phyloP scores from a whole-genome alignment of 2,888 invertebrate species.

The Taphrorychus bicolor region DNA sequence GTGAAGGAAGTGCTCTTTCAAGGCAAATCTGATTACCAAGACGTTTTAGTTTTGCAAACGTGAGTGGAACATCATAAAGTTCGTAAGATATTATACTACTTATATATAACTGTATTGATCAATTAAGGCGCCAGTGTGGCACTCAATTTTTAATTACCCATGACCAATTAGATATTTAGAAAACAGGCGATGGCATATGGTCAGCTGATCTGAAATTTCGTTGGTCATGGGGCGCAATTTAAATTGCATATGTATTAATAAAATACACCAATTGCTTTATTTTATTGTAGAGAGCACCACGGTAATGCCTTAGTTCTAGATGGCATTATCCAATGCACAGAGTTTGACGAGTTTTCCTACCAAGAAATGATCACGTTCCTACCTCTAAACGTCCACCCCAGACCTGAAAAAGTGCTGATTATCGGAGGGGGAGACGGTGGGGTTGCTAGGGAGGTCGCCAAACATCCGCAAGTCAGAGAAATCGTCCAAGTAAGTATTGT shows the following conservation, averaged over 20 bases:
- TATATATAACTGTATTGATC: too few species aligned
- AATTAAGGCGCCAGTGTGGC: too few species aligned
- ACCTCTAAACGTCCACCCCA: conserved; percentile 89
- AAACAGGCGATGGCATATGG: too few species aligned
- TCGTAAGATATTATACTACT: too few species aligned
- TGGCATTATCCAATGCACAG: conserved; percentile 96
- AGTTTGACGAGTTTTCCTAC: conserved; percentile 95
- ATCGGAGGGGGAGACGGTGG: conserved; percentile 99
- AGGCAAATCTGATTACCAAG: conserved; percentile 84
- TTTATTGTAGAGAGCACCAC: conserved; percentile 72
- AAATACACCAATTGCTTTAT: too few species aligned
- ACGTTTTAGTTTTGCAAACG: conserved; percentile 72
- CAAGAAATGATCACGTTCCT: conserved; percentile 98
- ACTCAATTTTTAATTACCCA: background rate
- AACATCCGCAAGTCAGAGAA: conserved; percentile 87
- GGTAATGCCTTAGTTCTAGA: conserved; percentile 91
- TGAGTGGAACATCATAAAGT: too few species aligned
- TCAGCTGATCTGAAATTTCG: too few species aligned
- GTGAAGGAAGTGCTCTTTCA: conserved; percentile 80
- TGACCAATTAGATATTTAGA: background rate
- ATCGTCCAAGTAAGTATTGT: conserved; percentile 69
- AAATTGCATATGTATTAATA: too few species aligned
- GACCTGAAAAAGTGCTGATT: conserved; percentile 90
- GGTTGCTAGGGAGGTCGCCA: conserved; percentile 92
- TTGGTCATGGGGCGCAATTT: too few species aligned